Base-by-base conservation (phyloP, 2,888 invertebrate species). In the Arenicola marina region DNA sequence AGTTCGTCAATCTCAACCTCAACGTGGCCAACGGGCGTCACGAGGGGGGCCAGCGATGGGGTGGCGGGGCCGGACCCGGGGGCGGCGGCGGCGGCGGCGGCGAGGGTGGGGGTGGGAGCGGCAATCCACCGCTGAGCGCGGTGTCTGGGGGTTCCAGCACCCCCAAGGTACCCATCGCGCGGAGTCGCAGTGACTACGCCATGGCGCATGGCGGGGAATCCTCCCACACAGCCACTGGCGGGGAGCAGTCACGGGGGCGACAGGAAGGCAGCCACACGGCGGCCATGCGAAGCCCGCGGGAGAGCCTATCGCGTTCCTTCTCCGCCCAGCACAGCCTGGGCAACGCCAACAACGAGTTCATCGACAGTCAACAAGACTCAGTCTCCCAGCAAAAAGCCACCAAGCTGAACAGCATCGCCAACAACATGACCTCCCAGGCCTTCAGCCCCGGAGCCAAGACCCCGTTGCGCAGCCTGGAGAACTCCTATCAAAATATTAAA, bases 401-500 rank as follows among this genome's bases (percentile, higher is more conserved):
- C 4, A 63, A 63, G 24, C 53, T 65, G 24, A 65, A 69, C 38
- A 68, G 66, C 43, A 73, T 81, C 26, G 78, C 80, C 11, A 81
- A 80, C 59, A 81, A 81, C 63, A 79, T 80, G 77, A 79, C 77
- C 2, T 65, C 73, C 2, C 78, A 75, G 44, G 78, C 76, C 2
- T 74, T 75, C 69, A 72, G 70, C 38, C 70, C 75, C 24, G 62
- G 59, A 11, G 56, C 60, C 4, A 80, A 79, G 71, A 75, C 78
- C 3, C 73, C 79, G 18, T 67, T 80, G 31, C 75, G 76, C 3
- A 76, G 73, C 61, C 72, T 81, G 65, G 79, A 82, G 68, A 81
- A 81, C 59, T 78, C 80, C 1, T 80, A 78, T 63, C 79, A 80
- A 67, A 81, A 82, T 68, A 79, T 81, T 44, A 80, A 79, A 67